Base-by-base conservation (phyloP, 2,797 vertebrate genomes). In the Poecile montanus region DNA sequence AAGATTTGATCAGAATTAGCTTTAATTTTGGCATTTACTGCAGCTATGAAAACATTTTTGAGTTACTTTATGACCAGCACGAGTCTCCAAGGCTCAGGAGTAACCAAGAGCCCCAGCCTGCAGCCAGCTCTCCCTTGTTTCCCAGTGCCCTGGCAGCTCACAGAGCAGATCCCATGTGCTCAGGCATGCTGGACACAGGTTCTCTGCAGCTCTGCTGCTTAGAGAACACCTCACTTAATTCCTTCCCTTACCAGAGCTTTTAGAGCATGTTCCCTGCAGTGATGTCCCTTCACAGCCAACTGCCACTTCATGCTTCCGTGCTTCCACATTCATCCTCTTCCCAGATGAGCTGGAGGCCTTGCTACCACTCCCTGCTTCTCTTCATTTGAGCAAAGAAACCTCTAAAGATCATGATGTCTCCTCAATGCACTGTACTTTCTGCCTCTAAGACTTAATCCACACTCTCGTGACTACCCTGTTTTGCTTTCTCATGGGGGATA, bases 1-100 rank as follows among this genome's bases (percentile, higher is more conserved):
- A 76, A 94, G 72, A 25, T 50, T 83, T 83, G 82, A 81, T 34
- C 62, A 76, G 58, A 48, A 45, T 54, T 85, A 85, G 44, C 80
- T 77, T 93, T 83, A 75, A 66, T 85, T 93, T 74, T 94, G 94
- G 65, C 85, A 91, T 71, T 96, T 95, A 47, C 26, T 73, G 47
- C 78, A 66, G 62, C 29, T 53, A 54, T 48, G 51, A 95, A 92
- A 95, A 94, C 13, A 71, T 54, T 85, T 91, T 50, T 44, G 90
- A 88, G 71, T 70, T 89, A 44, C 73, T 88, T 94, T 90, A 62
- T 16, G 67, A 65, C 18, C 81, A 70, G 67, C 53, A 81, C 7
- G 19, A 20, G 68, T 51, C 45, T 65, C 51, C 84, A 74, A 44
- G 62, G 72, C 45, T 53, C 3, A 3, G 61, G 51, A 74, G 53